phyloP scores from a whole-genome alignment of 2,797 vertebrate genomes.

The Podarcis siculus region DNA sequence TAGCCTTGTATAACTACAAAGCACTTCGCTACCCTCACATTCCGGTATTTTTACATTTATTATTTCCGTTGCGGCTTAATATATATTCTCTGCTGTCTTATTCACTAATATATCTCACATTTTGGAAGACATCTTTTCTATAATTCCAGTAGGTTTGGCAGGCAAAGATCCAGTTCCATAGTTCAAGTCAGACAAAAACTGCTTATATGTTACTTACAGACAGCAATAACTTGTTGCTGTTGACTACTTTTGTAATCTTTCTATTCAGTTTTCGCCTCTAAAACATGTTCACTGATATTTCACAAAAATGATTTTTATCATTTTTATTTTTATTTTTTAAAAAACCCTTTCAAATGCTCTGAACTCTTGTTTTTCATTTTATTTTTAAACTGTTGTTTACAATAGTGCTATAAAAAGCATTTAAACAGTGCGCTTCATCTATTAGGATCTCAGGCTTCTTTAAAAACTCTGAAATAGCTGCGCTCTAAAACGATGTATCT shows the following conservation, averaged over 20 bases:
- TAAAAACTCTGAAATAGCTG: not conserved
- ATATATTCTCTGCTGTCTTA: not conserved
- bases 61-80: not conserved
- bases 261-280: not conserved
- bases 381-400: not conserved
- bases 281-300: not conserved
- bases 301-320: not conserved
- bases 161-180: not conserved
- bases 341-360: not conserved
- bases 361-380: not conserved
- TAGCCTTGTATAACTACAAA: not conserved
- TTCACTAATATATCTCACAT: not conserved
- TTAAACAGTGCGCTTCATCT: not conserved
- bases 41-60: not conserved
- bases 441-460: not conserved
- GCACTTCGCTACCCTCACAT: not conserved
- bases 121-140: not conserved
- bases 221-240: not conserved
- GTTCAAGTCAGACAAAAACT: not conserved
- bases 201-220: not conserved
- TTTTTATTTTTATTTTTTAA: not conserved
- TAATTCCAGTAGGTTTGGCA: not conserved
- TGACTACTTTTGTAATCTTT: not conserved
- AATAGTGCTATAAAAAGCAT: constrained; percentile 2
- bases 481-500: not conserved